These are phyloP conservation scores for Cassiopea andromeda DNA, from an alignment of 30 jellyfish, hydroid and myxozoan genomes.

Conservation along the genomic window DNA sequence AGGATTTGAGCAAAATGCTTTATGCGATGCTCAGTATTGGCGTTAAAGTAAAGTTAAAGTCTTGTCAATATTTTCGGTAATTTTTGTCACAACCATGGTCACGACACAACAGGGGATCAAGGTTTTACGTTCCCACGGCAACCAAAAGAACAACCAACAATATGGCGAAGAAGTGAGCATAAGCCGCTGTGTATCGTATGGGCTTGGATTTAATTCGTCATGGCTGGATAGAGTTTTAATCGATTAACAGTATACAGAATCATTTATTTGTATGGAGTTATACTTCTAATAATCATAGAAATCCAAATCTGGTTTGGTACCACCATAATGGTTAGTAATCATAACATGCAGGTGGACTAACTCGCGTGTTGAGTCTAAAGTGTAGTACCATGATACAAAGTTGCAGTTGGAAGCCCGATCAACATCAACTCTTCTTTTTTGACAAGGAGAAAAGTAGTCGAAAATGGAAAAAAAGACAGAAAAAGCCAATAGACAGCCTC, in stretches of 20 bases:
- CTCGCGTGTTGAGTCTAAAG: not conserved
- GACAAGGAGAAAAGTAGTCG: conserved; percentile 45
- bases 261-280: not conserved
- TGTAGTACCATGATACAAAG: conserved; percentile 8
- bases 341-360: not conserved
- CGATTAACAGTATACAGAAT: not conserved
- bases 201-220: not conserved
- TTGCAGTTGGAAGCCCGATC: conserved; percentile 41
- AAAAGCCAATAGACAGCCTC: conserved; percentile 42
- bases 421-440: conserved; percentile 56
- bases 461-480: conserved; percentile 48
- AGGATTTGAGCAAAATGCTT: too few relatives aligned
- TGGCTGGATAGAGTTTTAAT: not conserved
- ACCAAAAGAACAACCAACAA: conserved; percentile 27
- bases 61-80: too few relatives aligned
- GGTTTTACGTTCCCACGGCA: conserved; percentile 14
- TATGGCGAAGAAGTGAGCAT: conserved; percentile 7
- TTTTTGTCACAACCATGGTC: too few relatives aligned
- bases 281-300: not conserved
- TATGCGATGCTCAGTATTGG: too few relatives aligned
- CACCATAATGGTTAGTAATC: not conserved
- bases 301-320: not conserved
- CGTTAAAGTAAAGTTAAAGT: too few relatives aligned
- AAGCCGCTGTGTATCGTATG: not conserved
- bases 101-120: not conserved